phyloP scores from a whole-genome alignment of 2,888 invertebrate genomes.

The Trichopoda pennipes region DNA sequence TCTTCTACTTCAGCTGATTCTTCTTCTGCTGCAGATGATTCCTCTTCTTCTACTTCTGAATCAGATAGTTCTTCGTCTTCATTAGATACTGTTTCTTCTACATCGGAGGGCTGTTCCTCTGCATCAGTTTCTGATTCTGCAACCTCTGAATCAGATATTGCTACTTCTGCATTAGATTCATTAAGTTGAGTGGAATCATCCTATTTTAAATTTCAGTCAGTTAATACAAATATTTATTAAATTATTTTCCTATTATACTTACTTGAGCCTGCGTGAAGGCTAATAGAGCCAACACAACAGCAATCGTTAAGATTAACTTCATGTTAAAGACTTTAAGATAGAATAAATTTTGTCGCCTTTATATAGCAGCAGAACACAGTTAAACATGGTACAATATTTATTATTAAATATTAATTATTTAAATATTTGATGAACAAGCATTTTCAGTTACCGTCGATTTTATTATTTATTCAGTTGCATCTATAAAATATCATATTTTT shows the following conservation, averaged over 20 bases:
- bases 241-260: not conserved
- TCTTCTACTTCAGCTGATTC: not conserved
- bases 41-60: too few relatives aligned
- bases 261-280: constrained; percentile 28
- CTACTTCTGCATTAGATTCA: not conserved
- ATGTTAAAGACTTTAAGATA: not conserved
- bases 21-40: too few relatives aligned
- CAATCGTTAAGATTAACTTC: constrained; percentile 11
- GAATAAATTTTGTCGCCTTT: not conserved
- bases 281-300: constrained; percentile 21
- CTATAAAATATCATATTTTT: too few relatives aligned
- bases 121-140: too few relatives aligned
- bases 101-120: not conserved
- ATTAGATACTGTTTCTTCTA: not conserved
- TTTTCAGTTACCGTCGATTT: too few relatives aligned
- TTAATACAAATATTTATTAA: not conserved
- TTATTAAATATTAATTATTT: too few relatives aligned
- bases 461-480: too few relatives aligned
- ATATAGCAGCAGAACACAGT: not conserved
- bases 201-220: not conserved
- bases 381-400: not conserved
- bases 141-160: too few relatives aligned
- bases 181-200: not conserved
- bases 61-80: constrained; percentile 2
- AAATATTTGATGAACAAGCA: too few relatives aligned